Percentiles rank a stretch among this genome's conserved stretches.
Conservation (phyloP, 2,797 vertebrate species). For the Avahi laniger region DNA sequence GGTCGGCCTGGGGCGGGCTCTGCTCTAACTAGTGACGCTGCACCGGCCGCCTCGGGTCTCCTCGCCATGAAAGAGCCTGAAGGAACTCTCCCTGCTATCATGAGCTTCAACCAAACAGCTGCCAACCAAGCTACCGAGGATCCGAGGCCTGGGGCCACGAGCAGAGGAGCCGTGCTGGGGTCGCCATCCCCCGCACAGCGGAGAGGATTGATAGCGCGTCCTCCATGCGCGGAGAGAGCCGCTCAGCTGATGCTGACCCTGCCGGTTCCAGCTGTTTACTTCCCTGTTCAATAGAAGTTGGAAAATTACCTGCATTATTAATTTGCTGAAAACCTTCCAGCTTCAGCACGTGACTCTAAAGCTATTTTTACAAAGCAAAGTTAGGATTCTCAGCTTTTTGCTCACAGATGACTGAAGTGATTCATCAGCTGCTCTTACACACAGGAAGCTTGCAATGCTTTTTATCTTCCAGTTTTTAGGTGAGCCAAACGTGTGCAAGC, state of each 20-base stretch:
- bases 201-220: not conserved
- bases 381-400: constrained; percentile 59
- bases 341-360: constrained; percentile 39
- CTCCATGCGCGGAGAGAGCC: not conserved
- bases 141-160: not conserved
- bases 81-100: not conserved
- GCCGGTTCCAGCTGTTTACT: constrained; percentile 41
- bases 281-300: constrained; percentile 55
- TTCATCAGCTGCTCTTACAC: constrained; percentile 50
- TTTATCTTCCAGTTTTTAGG: constrained; percentile 29
- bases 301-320: constrained; percentile 67
- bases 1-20: no score
- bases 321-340: constrained; percentile 52
- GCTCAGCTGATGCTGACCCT: constrained; percentile 1
- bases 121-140: not conserved
- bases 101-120: not conserved
- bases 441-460: not conserved
- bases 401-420: constrained; percentile 31
- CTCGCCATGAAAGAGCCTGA: not conserved
- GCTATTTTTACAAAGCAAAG: constrained; percentile 55
- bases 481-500: not conserved
- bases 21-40: not conserved
- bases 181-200: not conserved
- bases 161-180: not conserved
- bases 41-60: not conserved